Evolutionary conservation across 2,113 vertebrate genomes (phyloP).

Genomic region (Tringa solitaria): DNA sequence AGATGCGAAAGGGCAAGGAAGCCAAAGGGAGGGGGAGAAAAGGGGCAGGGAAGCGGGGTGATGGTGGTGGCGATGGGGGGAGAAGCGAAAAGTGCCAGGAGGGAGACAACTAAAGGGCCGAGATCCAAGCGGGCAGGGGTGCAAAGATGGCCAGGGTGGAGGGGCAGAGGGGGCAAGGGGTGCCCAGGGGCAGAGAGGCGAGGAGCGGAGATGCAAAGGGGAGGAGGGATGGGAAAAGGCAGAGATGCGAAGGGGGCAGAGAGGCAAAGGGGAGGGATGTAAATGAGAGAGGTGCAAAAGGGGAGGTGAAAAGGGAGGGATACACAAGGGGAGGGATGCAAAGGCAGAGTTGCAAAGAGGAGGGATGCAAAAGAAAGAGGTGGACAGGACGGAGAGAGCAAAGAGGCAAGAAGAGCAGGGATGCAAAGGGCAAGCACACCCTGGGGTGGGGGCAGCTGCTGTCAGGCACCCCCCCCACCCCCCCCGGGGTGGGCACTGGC

Average conservation of each 20-base stretch:
- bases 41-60: neutral
- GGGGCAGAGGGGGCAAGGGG: neutral
- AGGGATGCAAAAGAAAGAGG: neutral
- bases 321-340: constrained; percentile 36
- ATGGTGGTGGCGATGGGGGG: too few species aligned
- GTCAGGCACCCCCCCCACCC: neutral
- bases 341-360: neutral
- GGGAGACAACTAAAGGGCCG: neutral
- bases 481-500: neutral
- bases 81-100: neutral
- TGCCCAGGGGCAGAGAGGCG: neutral
- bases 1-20: neutral
- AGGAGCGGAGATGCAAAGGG: neutral
- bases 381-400: neutral
- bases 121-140: neutral
- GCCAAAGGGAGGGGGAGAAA: neutral
- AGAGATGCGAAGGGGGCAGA: constrained; percentile 23
- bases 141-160: neutral
- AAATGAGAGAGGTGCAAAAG: constrained; percentile 50
- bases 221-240: constrained; percentile 4
- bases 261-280: constrained; percentile 46
- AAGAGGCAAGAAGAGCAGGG: neutral
- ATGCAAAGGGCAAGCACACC: neutral
- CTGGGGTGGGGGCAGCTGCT: neutral
- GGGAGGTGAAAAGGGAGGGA: constrained; percentile 55